Percentiles rank a stretch among this genome's conserved stretches.
These are phyloP conservation scores for Bombus terrestris DNA, from an alignment of 1,140 invertebrate species.

Conservation along the genomic window DNA sequence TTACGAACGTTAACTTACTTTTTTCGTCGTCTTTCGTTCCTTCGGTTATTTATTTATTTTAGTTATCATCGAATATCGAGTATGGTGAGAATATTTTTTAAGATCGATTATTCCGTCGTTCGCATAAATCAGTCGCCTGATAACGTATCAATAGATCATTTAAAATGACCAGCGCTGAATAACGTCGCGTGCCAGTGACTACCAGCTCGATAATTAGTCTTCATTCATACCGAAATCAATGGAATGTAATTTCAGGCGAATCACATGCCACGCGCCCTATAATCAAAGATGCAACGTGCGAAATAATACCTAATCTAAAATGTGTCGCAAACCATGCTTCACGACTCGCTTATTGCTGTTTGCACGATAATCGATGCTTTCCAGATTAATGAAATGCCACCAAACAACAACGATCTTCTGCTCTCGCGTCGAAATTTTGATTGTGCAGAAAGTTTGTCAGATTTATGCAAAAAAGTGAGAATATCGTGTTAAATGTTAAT, in stretches of 20 bases:
- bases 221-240: constrained; percentile 24
- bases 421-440: neutral
- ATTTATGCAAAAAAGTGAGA: neutral
- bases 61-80: too few relatives aligned
- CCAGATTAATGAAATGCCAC: too few relatives aligned
- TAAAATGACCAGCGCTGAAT: neutral
- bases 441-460: neutral
- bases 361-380: neutral
- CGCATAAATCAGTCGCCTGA: constrained; percentile 2
- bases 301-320: neutral
- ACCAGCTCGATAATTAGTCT: constrained; percentile 31
- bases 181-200: neutral
- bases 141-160: constrained; percentile 7
- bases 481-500: too few relatives aligned
- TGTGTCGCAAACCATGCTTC: neutral
- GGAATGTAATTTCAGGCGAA: constrained; percentile 42
- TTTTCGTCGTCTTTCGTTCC: neutral
- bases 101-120: neutral
- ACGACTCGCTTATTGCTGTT: neutral
- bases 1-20: too few relatives aligned
- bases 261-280: constrained; percentile 13
- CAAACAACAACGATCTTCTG: neutral
- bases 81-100: neutral
- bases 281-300: constrained; percentile 27
- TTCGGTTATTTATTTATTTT: neutral